These are phyloP conservation scores for Conus ventricosus DNA, from an alignment of 1,140 invertebrate species.

Conservation along the genomic window DNA sequence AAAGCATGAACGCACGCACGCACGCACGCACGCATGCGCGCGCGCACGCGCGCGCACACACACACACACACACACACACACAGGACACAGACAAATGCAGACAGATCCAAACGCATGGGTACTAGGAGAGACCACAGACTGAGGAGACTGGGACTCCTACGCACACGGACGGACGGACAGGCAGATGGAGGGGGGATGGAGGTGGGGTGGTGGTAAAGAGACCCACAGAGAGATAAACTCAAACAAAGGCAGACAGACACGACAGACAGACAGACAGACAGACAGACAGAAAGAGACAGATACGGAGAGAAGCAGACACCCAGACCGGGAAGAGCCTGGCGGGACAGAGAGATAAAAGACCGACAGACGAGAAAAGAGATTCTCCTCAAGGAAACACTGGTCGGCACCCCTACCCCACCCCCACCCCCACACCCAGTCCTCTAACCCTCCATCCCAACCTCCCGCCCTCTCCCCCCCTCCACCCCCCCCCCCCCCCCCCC, in stretches of 20 bases:
- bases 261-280: background rate
- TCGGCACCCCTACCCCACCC: background rate
- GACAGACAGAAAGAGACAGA: background rate
- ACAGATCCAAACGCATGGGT: too few relatives aligned
- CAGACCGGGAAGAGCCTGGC: background rate
- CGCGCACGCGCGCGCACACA: background rate
- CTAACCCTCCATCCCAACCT: conserved; percentile 23
- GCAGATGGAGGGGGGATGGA: too few relatives aligned
- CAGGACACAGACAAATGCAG: background rate
- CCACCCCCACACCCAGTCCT: background rate
- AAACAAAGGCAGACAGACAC: background rate
- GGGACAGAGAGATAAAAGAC: background rate
- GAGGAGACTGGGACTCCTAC: background rate
- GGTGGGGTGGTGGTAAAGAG: too few relatives aligned
- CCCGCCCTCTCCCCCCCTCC: conserved; percentile 12
- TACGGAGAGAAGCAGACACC: background rate
- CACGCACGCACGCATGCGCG: background rate
- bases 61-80: background rate
- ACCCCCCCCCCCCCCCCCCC: background rate
- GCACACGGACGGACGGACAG: background rate
- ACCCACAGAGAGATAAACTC: background rate
- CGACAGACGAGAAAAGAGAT: background rate
- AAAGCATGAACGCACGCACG: too few relatives aligned
- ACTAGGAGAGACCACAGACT: too few relatives aligned
- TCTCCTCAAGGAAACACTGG: background rate